Conservation (phyloP, 2,888 invertebrate genomes). For the Temnothorax rugatulus region DNA sequence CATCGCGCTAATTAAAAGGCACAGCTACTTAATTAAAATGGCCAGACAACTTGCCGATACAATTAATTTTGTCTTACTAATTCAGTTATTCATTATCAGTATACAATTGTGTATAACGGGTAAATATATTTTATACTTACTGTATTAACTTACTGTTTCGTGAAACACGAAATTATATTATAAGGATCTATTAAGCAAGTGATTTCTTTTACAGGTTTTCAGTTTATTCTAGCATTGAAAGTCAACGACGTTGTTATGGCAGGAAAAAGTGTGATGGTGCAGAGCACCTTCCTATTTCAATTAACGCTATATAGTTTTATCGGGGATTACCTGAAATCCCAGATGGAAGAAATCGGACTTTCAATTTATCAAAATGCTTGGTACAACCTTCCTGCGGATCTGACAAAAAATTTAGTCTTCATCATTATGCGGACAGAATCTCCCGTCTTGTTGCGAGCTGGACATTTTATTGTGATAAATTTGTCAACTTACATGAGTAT, state of each 20-base stretch:
- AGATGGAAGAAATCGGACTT: conserved; percentile 65
- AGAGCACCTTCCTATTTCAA: conserved; percentile 65
- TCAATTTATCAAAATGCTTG: conserved; percentile 68
- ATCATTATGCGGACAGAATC: conserved; percentile 71
- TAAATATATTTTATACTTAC: neutral
- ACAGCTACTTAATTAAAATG: neutral
- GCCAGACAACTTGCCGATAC: neutral
- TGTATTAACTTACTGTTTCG: neutral
- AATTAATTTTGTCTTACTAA: neutral
- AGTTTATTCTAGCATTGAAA: conserved; percentile 65
- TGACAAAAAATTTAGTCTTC: conserved; percentile 66
- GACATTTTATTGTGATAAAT: conserved; percentile 70
- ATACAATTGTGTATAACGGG: conserved; percentile 18
- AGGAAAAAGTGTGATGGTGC: conserved; percentile 61
- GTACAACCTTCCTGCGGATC: conserved; percentile 63
- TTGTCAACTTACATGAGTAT: conserved; percentile 67
- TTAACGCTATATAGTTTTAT: conserved; percentile 70
- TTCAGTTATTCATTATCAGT: neutral
- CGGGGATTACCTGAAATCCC: conserved; percentile 71
- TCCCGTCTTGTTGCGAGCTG: conserved; percentile 64
- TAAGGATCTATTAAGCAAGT: neutral
- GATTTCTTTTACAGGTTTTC: conserved; percentile 64
- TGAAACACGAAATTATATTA: neutral
- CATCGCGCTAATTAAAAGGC: neutral
- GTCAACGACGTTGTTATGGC: conserved; percentile 61